A percentile compares a stretch with the other conserved stretches of the same genome.
These are phyloP conservation scores for Poicephalus meyeri DNA, from an alignment of 2,113 vertebrate species.

Conservation along the genomic window DNA sequence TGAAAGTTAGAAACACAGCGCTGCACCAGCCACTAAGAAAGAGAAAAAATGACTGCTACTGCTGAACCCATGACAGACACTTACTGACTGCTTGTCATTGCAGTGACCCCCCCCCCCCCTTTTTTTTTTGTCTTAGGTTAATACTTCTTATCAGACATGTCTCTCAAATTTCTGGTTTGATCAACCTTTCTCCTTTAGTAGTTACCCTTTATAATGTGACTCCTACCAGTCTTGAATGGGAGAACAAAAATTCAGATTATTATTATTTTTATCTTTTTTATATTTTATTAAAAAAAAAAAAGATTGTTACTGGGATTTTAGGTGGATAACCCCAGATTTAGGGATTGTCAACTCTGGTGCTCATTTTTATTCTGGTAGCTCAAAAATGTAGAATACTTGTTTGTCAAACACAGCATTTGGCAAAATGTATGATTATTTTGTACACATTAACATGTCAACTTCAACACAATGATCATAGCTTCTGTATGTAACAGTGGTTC, in stretches of 20 bases:
- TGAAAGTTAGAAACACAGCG: too few relatives aligned
- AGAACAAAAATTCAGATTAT: not conserved
- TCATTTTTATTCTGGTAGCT: not conserved
- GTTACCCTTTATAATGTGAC: not conserved
- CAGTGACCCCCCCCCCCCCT: not conserved
- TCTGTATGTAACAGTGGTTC: not conserved
- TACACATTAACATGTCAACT: not conserved
- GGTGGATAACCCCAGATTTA: not conserved
- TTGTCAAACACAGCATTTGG: not conserved
- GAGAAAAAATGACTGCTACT: too few relatives aligned
- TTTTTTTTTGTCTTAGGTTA: not conserved
- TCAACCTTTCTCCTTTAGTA: not conserved
- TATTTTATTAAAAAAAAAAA: not conserved
- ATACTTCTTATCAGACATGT: not conserved
- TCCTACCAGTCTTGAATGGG: not conserved
- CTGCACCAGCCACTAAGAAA: too few relatives aligned
- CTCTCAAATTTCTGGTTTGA: not conserved
- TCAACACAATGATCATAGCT: not conserved
- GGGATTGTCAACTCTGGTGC: not conserved
- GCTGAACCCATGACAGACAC: too few relatives aligned
- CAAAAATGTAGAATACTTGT: not conserved
- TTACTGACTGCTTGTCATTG: not conserved
- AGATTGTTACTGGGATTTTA: not conserved
- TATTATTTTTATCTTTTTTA: not conserved
- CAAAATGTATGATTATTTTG: not conserved